A percentile compares a stretch with the other conserved stretches of the same genome.
These are phyloP conservation scores for Callospermophilus lateralis DNA, from an alignment of 2,113 vertebrate species.

Conservation along the genomic window DNA sequence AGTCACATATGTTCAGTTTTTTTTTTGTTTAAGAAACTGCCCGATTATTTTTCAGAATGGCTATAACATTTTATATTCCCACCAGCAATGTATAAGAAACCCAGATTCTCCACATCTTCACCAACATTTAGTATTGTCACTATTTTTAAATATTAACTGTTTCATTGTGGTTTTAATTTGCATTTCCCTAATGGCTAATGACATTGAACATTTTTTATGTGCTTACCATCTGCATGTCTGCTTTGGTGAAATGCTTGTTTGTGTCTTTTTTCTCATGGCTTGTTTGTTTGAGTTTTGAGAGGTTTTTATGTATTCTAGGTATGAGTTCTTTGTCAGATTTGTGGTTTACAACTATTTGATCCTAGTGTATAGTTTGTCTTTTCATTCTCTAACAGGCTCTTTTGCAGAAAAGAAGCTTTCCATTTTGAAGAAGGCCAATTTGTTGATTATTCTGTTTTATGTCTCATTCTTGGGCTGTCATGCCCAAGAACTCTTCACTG, in stretches of 20 bases:
- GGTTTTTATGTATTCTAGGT: slow-evolving; percentile 2
- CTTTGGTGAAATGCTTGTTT: not conserved
- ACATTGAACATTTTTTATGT: not conserved
- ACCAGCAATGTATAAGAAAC: not conserved
- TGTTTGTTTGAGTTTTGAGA: slow-evolving; percentile 16
- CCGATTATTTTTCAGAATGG: not conserved
- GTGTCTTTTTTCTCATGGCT: not conserved
- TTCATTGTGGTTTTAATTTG: slow-evolving; percentile 30
- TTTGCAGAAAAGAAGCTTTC: not conserved
- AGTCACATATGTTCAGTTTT: not conserved
- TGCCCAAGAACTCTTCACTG: not conserved
- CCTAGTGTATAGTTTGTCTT: not conserved
- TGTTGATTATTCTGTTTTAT: not conserved
- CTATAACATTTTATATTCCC: not conserved
- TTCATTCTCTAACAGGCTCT: not conserved
- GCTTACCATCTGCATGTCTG: not conserved
- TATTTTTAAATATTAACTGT: not conserved
- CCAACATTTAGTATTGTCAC: not conserved
- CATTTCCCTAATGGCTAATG: not conserved
- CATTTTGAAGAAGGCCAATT: not conserved
- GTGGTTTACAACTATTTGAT: not conserved
- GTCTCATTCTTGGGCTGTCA: not conserved
- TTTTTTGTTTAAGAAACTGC: not conserved
- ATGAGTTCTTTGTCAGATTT: not conserved
- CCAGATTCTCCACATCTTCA: not conserved